Base-by-base conservation (phyloP, 2,888 invertebrate genomes). In the Lordiphosa andalusiaca region DNA sequence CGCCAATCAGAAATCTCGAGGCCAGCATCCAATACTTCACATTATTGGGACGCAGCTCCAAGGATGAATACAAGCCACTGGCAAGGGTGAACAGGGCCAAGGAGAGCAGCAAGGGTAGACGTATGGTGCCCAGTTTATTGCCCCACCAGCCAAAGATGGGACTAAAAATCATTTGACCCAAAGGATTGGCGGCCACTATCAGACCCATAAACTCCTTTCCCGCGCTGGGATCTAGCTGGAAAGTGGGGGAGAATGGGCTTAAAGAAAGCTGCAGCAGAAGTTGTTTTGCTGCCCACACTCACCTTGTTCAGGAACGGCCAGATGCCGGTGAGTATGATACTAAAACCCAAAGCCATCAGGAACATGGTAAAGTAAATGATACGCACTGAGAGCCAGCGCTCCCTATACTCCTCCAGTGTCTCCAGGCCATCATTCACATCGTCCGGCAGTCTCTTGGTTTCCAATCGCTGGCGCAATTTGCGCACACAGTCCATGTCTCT, bases 221-320 rank as follows among this genome's bases (percentile, higher is more conserved):
- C 5, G 95, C 93, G 25, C 91, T 91, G 52, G 93, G 93, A 89
- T 96, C 95, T 89, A 96, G 90, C 96, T 96, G 90, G 55, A 91
- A 16, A 12, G 5, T 2, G 25, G 44, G 60, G 35, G 33, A 13
- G 21, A 16, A n/a, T n/a, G 46, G 6, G 9, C 19, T 47, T 36
- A 25, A 37, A 6, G 25, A 1, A 1, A 13, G 7, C 0, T 10
- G 3, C 7, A n/a, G n/a, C 6, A n/a, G 12, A 6, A 6, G 6
- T 10, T 7, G 23, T n/a, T 6, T 30, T 9, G 9, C 10, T 9
- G 3, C 3, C 4, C 6, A 58, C 71, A 59, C 72, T 54, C 90
- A 96, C 96, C 92, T 95, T 95, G 86, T 94, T 93, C 57, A 96
- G 92, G 88, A 95, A 96, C 2, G 96, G 96, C 95, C 95, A 96